Percentiles rank a stretch among this genome's conserved stretches.
phyloP scores from a whole-genome alignment of 2,888 invertebrate genomes.

The Myopa tessellatipennis region DNA sequence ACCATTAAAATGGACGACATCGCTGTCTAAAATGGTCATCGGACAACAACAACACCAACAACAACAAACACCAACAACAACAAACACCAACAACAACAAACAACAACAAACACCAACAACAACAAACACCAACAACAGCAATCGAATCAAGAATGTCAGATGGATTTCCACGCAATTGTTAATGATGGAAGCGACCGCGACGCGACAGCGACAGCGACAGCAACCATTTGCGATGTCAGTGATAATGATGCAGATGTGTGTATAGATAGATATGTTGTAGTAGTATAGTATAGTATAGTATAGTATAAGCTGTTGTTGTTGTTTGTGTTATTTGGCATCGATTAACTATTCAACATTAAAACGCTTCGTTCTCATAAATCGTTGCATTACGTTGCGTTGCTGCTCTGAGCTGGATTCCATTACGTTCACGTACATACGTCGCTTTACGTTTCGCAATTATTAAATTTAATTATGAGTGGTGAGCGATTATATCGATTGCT shows the following conservation, averaged over 20 bases:
- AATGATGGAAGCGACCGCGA: constrained; percentile 23
- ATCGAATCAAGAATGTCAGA: too few species aligned
- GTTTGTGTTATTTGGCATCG: background rate
- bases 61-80: too few species aligned
- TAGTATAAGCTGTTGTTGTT: background rate
- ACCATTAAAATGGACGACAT: background rate
- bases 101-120: too few species aligned
- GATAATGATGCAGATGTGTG: constrained; percentile 6
- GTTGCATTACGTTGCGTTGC: background rate
- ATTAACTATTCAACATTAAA: background rate
- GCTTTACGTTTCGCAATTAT: background rate
- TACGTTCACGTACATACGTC: background rate
- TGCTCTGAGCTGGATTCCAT: background rate
- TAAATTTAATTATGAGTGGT: background rate
- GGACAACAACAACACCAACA: too few species aligned
- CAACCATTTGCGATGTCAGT: background rate
- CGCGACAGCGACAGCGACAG: constrained; percentile 1
- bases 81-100: too few species aligned
- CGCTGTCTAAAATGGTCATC: too few species aligned
- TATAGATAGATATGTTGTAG: background rate
- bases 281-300: background rate
- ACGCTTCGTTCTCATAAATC: background rate
- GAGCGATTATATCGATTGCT: too few species aligned
- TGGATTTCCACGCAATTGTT: too few species aligned
- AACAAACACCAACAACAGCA: too few species aligned